Evolutionary conservation across 2,888 invertebrate species (phyloP), one percentile per base, ranked within the genome.

Genomic region (Drosophila greeni): DNA sequence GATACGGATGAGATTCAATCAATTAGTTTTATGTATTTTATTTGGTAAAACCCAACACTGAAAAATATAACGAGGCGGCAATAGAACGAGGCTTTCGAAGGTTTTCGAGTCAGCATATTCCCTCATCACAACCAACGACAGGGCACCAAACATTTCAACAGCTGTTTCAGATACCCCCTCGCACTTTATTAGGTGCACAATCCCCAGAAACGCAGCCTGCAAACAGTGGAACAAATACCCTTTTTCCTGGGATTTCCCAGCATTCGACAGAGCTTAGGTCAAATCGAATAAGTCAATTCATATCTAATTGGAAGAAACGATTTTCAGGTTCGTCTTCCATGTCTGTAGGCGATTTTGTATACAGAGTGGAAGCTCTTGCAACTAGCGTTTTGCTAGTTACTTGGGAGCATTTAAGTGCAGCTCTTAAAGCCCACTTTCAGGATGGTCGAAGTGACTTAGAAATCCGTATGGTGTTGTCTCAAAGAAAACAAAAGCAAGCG

Each of bases 401-500:
- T 39, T 20, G 39, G 39, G 12, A 39, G 12, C 39, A 39, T 2
- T 39, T 39, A 39, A 39, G 39, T 11, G 2, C 39, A 20, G 39
- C 39, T 12, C 7, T 39, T 18, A 39, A 34, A 34, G 34, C n/a
- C 0, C 34, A n/a, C 5, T 34, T 34, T 34, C n/a, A 34, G n/a
- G 34, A 34, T 34, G 34, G 34, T 34, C 34, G 34, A n/a, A 34
- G n/a, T 34, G 34, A 34, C 8, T 34, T 34, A 3, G 34, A 34
- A 34, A 34, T 34, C n/a, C 34, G 34, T 34, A 34, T n/a, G 34
- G 34, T n/a, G 6, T 34, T 34, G n/a, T 34, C 34, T n/a, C 34
- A 34, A 34, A 3, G n/a, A n/a, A 34, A 34, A n/a, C 34, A 34
- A n/a, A 34, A 34, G 8, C n/a, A 7, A n/a, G 3, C n/a, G 34